Evolutionary conservation across 2,113 vertebrate genomes (phyloP).

Genomic region (Panurus biarmicus): DNA sequence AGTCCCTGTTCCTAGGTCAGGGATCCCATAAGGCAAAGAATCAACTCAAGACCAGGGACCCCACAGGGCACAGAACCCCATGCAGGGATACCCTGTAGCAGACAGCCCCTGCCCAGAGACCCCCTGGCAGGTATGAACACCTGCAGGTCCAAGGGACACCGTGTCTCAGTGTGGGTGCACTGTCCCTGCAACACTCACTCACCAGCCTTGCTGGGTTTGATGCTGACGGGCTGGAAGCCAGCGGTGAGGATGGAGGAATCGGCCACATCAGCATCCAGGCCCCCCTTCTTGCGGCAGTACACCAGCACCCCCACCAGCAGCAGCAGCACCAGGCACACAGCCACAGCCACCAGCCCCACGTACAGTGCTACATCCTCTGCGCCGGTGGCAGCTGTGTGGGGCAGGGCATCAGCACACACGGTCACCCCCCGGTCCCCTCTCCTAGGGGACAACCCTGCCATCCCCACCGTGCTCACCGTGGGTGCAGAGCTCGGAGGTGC

Average conservation of each 20-base stretch:
- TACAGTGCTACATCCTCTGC: constrained; percentile 92
- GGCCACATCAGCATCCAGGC: constrained; percentile 89
- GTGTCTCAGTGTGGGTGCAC: accelerated
- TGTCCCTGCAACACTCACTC: not conserved
- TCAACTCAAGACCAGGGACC: not conserved
- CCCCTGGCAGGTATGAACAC: accelerated
- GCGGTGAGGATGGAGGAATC: constrained; percentile 98
- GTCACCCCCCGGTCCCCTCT: not conserved
- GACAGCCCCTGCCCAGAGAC: not conserved
- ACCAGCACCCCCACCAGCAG: constrained; percentile 89
- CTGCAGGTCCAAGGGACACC: not conserved
- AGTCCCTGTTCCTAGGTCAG: not conserved
- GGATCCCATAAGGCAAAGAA: not conserved
- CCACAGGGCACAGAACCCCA: not conserved
- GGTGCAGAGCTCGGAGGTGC: constrained; percentile 90
- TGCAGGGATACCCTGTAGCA: not conserved
- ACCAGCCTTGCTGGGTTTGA: constrained; percentile 98
- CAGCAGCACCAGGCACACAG: constrained; percentile 87
- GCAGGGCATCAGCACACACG: not conserved
- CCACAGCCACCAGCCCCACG: constrained; percentile 90
- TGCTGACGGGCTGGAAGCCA: constrained; percentile 97
- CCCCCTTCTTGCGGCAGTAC: constrained; percentile 91
- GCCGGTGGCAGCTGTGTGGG: constrained; percentile 70
- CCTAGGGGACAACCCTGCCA: not conserved
- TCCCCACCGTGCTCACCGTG: constrained; percentile 79